Conservation (phyloP, 2,797 vertebrate species). For the Percopsis omiscomaycus region DNA sequence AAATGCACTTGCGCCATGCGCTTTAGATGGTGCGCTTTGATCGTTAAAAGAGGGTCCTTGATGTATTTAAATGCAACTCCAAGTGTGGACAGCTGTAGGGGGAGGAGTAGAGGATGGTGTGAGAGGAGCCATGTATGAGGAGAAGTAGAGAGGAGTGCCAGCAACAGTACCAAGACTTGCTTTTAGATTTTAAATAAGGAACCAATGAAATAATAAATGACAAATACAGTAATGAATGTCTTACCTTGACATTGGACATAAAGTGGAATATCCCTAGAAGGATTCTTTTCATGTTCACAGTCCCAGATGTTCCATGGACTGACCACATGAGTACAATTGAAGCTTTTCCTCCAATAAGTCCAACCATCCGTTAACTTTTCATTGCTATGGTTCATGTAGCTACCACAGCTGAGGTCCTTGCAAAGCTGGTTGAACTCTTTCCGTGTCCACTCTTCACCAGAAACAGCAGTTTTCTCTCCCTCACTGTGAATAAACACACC, state of each 20-base stretch:
- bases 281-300: neutral
- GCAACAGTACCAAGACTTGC: too few species aligned
- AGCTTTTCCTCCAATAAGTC: slow-evolving; percentile 24
- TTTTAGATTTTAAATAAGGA: too few species aligned
- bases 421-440: slow-evolving; percentile 27
- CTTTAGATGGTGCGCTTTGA: too few species aligned
- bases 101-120: too few species aligned
- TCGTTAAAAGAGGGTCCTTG: too few species aligned
- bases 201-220: too few species aligned
- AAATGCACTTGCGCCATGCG: too few species aligned
- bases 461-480: accelerated
- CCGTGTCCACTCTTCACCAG: neutral
- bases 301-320: slow-evolving; percentile 48
- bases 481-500: slow-evolving; percentile 13
- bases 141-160: too few species aligned
- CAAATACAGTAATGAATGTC: neutral
- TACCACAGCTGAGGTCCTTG: slow-evolving; percentile 48
- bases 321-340: slow-evolving; percentile 16
- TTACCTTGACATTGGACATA: slow-evolving; percentile 58
- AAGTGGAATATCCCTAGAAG: neutral
- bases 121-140: too few species aligned
- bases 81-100: too few species aligned
- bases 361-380: accelerated
- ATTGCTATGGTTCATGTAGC: accelerated
- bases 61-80: too few species aligned